Percentiles rank a stretch among this genome's conserved stretches.
Conservation (phyloP, 2,113 vertebrate genomes). For the Cebus imitator region DNA sequence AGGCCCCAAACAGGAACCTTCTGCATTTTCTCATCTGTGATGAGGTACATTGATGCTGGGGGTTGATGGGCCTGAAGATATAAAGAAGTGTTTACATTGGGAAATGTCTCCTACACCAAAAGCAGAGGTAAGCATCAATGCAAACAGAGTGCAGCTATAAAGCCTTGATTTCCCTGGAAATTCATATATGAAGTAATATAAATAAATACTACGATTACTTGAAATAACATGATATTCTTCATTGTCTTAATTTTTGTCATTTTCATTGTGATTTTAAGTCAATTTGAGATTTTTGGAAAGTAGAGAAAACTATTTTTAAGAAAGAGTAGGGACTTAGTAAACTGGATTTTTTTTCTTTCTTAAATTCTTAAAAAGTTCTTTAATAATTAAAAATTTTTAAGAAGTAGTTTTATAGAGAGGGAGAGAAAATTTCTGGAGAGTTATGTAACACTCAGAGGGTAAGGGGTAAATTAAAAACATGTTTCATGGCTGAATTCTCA, state of each 20-base stretch:
- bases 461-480: not conserved
- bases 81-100: not conserved
- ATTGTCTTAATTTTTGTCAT: not conserved
- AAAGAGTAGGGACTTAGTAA: not conserved
- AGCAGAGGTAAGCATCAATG: not conserved
- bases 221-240: not conserved
- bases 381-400: not conserved
- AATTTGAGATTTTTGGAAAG: not conserved
- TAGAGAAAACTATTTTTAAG: not conserved
- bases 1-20: not conserved
- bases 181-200: not conserved
- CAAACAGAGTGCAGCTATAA: not conserved
- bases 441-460: not conserved
- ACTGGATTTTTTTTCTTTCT: not conserved
- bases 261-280: not conserved
- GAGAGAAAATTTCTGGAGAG: not conserved
- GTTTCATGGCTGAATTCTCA: not conserved
- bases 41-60: not conserved
- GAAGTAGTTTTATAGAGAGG: not conserved
- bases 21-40: slow-evolving; percentile 76
- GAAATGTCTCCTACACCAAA: slow-evolving; percentile 2
- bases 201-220: not conserved
- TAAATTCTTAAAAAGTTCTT: slow-evolving; percentile 9
- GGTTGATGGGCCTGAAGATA: not conserved
- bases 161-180: not conserved